Evolutionary conservation across 2,797 vertebrate species (phyloP).

Genomic region (Diceros bicornis): DNA sequence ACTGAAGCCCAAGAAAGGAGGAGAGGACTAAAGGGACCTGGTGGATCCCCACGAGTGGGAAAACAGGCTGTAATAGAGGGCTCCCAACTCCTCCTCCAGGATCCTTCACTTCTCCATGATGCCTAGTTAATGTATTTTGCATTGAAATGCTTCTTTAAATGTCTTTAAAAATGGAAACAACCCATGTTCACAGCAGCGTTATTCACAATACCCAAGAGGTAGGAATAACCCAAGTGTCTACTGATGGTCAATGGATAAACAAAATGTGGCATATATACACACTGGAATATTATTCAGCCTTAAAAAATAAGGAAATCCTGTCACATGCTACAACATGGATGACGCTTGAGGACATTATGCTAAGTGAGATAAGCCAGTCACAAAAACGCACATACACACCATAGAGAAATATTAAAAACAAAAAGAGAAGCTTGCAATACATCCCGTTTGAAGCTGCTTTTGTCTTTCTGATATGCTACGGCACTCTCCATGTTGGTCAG

Average conservation of each 20-base stretch:
- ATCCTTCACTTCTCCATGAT: background rate
- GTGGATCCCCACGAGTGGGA: background rate
- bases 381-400: background rate
- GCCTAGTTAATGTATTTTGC: background rate
- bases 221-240: background rate
- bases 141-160: background rate
- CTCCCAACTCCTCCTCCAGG: background rate
- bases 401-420: background rate
- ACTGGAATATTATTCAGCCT: background rate
- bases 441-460: background rate
- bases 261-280: background rate
- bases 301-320: background rate
- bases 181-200: background rate
- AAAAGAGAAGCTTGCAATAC: background rate
- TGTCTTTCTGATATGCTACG: too few species aligned
- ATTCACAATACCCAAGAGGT: background rate
- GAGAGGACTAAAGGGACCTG: background rate
- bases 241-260: background rate
- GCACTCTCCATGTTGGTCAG: background rate
- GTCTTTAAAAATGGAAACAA: conserved; percentile 28
- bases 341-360: background rate
- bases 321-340: background rate
- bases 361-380: background rate
- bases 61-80: background rate
- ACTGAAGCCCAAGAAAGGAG: background rate